Conservation (phyloP, 1,140 invertebrate species). For the Drosophila sproati region DNA sequence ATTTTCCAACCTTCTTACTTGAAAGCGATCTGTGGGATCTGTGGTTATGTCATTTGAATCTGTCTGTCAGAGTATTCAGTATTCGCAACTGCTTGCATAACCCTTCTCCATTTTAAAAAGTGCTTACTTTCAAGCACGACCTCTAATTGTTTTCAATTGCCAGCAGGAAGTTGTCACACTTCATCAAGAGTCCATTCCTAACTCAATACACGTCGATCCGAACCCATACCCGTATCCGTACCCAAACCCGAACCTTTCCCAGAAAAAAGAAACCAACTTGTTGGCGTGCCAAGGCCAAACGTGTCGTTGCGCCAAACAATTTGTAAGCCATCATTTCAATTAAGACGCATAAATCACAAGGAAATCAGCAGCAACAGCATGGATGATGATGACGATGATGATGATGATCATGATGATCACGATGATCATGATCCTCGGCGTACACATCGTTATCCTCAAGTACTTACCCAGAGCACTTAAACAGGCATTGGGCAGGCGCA, state of each 20-base stretch:
- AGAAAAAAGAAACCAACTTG: constrained; percentile 47
- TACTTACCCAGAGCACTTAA: constrained; percentile 68
- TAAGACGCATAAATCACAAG: constrained; percentile 79
- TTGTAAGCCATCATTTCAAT: constrained; percentile 82
- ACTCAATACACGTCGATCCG: constrained; percentile 20
- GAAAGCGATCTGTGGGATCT: too few species aligned
- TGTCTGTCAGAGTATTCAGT: neutral
- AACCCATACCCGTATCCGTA: neutral
- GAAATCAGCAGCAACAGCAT: constrained; percentile 73
- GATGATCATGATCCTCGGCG: constrained; percentile 47
- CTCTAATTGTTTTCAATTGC: constrained; percentile 7
- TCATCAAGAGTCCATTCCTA: constrained; percentile 33
- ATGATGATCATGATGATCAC: constrained; percentile 34
- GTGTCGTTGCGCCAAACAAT: constrained; percentile 63
- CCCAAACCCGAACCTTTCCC: constrained; percentile 25
- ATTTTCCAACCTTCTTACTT: too few species aligned
- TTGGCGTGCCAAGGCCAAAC: constrained; percentile 42
- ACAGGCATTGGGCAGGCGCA: constrained; percentile 57
- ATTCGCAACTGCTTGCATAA: neutral
- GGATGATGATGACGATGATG: constrained; percentile 27
- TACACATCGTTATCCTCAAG: constrained; percentile 77
- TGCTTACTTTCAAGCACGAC: neutral
- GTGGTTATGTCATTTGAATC: too few species aligned
- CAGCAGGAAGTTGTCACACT: constrained; percentile 55
- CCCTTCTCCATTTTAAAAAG: neutral